These are phyloP conservation scores for Porites australiensis DNA, from an alignment of 64 coral and sea anemone genomes.

Conservation along the genomic window DNA sequence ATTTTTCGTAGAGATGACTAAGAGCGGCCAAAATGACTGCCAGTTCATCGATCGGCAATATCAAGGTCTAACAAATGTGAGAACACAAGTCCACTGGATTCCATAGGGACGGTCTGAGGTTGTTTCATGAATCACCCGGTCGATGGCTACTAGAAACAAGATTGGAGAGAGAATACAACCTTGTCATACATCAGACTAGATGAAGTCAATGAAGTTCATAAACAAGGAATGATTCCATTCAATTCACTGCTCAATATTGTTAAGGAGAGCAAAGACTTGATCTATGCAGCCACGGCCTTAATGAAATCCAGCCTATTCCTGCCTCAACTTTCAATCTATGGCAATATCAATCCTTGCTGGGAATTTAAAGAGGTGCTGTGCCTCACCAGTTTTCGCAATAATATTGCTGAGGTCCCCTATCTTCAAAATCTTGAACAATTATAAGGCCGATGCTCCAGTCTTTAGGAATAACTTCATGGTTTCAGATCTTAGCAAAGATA, in stretches of 20 bases:
- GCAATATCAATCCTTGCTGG: conserved; percentile 21
- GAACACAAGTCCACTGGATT: conserved; percentile 56
- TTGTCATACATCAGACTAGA: too few species aligned
- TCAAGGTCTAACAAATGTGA: conserved; percentile 67
- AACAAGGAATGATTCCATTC: background rate
- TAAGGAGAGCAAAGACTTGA: conserved; percentile 11
- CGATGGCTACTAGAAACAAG: conserved; percentile 15
- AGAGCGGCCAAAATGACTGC: background rate
- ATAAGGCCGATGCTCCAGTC: too few species aligned
- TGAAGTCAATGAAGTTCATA: conserved; percentile 31
- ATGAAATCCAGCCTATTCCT: conserved; percentile 29
- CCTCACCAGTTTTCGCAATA: too few species aligned
- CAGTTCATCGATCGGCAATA: conserved; percentile 63
- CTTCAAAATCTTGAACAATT: too few species aligned
- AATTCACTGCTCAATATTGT: conserved; percentile 3
- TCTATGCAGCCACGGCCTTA: conserved; percentile 6
- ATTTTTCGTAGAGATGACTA: conserved; percentile 29
- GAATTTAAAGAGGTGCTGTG: conserved; percentile 3
- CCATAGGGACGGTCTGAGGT: background rate
- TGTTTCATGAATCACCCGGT: conserved; percentile 34
- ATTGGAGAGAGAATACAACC: background rate
- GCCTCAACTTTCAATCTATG: background rate
- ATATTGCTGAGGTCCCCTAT: too few species aligned
- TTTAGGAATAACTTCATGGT: too few species aligned
- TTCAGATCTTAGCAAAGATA: too few species aligned